Conservation (phyloP, 2,888 invertebrate genomes). For the Plebejus anna region DNA sequence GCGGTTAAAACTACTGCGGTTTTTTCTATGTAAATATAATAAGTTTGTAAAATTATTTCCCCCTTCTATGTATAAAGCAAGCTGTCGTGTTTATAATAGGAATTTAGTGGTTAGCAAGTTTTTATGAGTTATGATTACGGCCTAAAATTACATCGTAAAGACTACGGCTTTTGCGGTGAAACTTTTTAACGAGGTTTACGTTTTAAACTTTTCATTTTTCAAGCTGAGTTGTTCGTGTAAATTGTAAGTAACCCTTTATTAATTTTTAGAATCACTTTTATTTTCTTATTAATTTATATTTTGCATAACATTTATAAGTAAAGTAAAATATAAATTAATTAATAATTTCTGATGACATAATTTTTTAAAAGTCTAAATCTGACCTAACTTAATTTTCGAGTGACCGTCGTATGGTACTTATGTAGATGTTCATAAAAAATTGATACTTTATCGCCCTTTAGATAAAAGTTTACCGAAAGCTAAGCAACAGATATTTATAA, state of each 20-base stretch:
- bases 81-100: background rate
- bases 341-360: too few species aligned
- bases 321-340: too few species aligned
- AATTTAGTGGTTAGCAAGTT: background rate
- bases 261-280: background rate
- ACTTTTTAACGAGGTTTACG: background rate
- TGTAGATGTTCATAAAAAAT: too few species aligned
- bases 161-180: background rate
- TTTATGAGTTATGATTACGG: constrained; percentile 6
- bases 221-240: background rate
- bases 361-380: too few species aligned
- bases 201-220: constrained; percentile 2
- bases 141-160: background rate
- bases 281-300: background rate
- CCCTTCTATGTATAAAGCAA: background rate
- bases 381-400: too few species aligned
- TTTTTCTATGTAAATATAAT: background rate
- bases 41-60: background rate
- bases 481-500: background rate
- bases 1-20: too few species aligned
- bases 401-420: too few species aligned
- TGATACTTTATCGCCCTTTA: too few species aligned
- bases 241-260: background rate
- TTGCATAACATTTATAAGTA: background rate
- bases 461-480: too few species aligned